Percentiles rank a stretch among this genome's conserved stretches.
These are phyloP conservation scores for Tiliacea aurago DNA, from an alignment of 2,888 invertebrate species.

Conservation along the genomic window DNA sequence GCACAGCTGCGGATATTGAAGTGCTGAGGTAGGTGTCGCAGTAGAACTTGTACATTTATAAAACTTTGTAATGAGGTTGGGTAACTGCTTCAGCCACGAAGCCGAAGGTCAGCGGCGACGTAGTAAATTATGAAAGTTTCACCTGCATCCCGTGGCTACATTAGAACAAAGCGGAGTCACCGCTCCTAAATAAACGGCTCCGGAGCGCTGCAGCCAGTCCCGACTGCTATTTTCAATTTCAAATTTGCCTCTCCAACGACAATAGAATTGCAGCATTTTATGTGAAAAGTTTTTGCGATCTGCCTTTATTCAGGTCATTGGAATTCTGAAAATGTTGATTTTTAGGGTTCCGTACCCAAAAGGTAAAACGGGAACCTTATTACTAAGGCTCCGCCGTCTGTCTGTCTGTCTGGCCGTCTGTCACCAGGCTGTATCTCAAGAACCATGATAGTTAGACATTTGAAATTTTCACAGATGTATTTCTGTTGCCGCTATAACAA, in stretches of 20 bases:
- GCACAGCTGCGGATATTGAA: conserved; percentile 26
- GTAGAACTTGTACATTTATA: conserved; percentile 38
- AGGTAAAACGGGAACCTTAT: no score
- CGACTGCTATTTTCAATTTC: conserved; percentile 87
- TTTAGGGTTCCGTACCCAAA: no score
- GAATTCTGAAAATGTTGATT: conserved; percentile 71
- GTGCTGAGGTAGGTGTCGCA: conserved; percentile 19
- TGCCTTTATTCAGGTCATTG: conserved; percentile 75
- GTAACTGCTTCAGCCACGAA: conserved; percentile 59
- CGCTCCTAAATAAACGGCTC: conserved; percentile 79
- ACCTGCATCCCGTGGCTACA: conserved; percentile 78
- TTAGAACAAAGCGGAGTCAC: conserved; percentile 78
- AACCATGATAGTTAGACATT: no score
- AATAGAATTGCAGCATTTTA: conserved; percentile 82
- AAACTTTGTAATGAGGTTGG: conserved; percentile 58
- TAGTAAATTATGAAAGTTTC: conserved; percentile 79
- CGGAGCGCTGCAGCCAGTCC: conserved; percentile 72
- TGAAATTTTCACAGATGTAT: no score
- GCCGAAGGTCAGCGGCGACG: conserved; percentile 67
- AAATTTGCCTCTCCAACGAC: conserved; percentile 84
- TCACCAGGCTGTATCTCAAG: no score
- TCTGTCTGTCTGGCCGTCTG: no score
- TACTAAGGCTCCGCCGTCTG: no score
- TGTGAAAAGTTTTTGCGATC: conserved; percentile 78
- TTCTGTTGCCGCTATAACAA: no score